Evolutionary conservation across 2,888 invertebrate species (phyloP).

Genomic region (Phyllotreta cruciferae): DNA sequence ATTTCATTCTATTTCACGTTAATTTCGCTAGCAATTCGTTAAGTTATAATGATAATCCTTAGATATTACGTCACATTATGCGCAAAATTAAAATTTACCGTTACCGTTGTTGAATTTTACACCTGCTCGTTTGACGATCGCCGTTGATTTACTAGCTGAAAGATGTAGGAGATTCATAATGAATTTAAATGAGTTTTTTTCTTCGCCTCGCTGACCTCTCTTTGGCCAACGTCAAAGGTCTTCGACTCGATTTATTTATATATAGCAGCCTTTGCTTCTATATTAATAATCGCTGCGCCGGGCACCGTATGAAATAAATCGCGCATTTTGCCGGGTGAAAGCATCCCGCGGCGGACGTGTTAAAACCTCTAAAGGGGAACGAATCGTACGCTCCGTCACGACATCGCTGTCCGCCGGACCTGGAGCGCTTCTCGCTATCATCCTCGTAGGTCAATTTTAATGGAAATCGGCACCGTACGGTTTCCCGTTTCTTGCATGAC

Average conservation of each 20-base stretch:
- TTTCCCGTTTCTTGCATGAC: constrained; percentile 34
- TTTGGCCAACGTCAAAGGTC: too few species aligned
- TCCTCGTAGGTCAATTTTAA: constrained; percentile 43
- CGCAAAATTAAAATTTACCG: constrained; percentile 11
- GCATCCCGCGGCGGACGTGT: too few species aligned
- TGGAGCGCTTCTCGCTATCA: constrained; percentile 38
- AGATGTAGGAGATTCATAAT: constrained; percentile 1
- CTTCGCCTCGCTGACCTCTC: too few species aligned
- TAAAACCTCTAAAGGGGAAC: too few species aligned
- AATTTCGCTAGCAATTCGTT: constrained; percentile 1
- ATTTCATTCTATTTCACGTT: neutral
- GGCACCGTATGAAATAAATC: too few species aligned
- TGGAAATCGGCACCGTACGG: constrained; percentile 28
- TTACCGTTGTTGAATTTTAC: constrained; percentile 1
- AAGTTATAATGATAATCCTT: neutral
- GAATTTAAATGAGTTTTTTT: too few species aligned
- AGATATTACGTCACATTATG: constrained; percentile 6
- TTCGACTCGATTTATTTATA: too few species aligned
- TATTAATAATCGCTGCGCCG: too few species aligned
- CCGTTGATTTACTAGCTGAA: constrained; percentile 7
- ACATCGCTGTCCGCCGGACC: constrained; percentile 41
- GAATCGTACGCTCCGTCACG: too few species aligned
- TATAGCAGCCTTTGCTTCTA: too few species aligned
- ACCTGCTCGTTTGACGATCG: constrained; percentile 5
- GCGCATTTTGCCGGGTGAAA: too few species aligned